Percentiles rank a stretch among this genome's conserved stretches.
Conservation (phyloP, 2,113 vertebrate genomes). For the Thamnaconus septentrionalis region DNA sequence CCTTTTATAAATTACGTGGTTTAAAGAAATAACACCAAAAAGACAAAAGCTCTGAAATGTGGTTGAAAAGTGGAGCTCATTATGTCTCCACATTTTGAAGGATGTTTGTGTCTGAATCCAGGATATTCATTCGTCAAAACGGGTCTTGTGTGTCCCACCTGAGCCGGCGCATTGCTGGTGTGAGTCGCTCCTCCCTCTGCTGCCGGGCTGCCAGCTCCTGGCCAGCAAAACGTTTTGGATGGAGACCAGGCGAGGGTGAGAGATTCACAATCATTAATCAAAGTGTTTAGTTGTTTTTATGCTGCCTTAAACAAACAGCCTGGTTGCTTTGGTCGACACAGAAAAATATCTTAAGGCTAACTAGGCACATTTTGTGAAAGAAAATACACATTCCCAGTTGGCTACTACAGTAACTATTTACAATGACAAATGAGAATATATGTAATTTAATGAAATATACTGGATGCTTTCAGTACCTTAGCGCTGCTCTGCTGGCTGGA, state of each 20-base stretch:
- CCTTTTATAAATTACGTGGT: too few relatives aligned
- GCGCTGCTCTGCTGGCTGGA: conserved; percentile 33
- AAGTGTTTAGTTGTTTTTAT: neutral
- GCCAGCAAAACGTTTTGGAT: conserved; percentile 14
- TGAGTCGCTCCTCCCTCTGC: conserved; percentile 61
- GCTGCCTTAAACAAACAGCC: conserved; percentile 25
- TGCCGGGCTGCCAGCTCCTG: conserved; percentile 47
- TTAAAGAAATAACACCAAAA: too few relatives aligned
- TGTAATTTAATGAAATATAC: too few relatives aligned
- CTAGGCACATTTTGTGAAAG: too few relatives aligned
- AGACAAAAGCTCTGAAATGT: too few relatives aligned
- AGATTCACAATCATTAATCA: conserved; percentile 10
- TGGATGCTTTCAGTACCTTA: conserved; percentile 40
- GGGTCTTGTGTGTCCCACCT: conserved; percentile 50
- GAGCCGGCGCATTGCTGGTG: conserved; percentile 67
- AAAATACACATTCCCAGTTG: neutral
- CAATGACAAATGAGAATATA: too few relatives aligned
- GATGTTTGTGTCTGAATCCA: too few relatives aligned
- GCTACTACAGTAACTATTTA: too few relatives aligned
- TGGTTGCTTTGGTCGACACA: neutral
- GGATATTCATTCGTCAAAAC: too few relatives aligned
- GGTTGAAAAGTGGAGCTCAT: too few relatives aligned
- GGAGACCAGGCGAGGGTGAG: conserved; percentile 6
- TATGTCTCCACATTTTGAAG: too few relatives aligned
- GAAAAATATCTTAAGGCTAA: neutral